phyloP scores from a whole-genome alignment of 2,888 invertebrate genomes.

The Dolomedes plantarius region DNA sequence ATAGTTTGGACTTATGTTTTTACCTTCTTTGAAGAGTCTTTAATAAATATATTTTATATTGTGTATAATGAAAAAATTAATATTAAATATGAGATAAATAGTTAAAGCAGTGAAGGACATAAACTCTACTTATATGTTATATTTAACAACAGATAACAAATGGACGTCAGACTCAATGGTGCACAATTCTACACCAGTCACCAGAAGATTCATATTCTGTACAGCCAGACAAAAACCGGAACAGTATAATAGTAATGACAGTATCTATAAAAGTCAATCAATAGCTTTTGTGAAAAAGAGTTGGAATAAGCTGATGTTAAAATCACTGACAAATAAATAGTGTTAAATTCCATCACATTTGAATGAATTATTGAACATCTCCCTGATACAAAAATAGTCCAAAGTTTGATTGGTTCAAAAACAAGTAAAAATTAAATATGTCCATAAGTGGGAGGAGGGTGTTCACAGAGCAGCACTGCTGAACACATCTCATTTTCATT shows the following conservation, averaged over 20 bases:
- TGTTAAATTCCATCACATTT: conserved; percentile 49
- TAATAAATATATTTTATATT: conserved; percentile 18
- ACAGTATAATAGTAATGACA: conserved; percentile 28
- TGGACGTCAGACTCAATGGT: conserved; percentile 67
- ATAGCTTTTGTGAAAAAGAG: conserved; percentile 34
- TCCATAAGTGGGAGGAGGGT: conserved; percentile 31
- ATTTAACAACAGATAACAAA: conserved; percentile 66
- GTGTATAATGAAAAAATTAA: conserved; percentile 29
- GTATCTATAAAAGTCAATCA: conserved; percentile 45
- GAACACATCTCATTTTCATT: not conserved
- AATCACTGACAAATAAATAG: conserved; percentile 70
- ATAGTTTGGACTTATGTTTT: not conserved
- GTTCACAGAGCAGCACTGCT: not conserved
- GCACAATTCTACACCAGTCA: conserved; percentile 51
- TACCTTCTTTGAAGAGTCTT: conserved; percentile 21
- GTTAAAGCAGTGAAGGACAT: conserved; percentile 36
- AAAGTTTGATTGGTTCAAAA: conserved; percentile 33
- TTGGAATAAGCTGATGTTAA: conserved; percentile 56
- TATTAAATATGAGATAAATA: conserved; percentile 61
- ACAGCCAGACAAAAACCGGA: conserved; percentile 31
- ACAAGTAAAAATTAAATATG: conserved; percentile 13
- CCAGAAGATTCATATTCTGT: conserved; percentile 40
- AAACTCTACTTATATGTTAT: conserved; percentile 49
- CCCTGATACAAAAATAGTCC: conserved; percentile 70
- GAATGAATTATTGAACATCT: conserved; percentile 50